phyloP scores from a whole-genome alignment of 37 sponge, comb jelly and placozoan genomes.

The Halichondria panicea region DNA sequence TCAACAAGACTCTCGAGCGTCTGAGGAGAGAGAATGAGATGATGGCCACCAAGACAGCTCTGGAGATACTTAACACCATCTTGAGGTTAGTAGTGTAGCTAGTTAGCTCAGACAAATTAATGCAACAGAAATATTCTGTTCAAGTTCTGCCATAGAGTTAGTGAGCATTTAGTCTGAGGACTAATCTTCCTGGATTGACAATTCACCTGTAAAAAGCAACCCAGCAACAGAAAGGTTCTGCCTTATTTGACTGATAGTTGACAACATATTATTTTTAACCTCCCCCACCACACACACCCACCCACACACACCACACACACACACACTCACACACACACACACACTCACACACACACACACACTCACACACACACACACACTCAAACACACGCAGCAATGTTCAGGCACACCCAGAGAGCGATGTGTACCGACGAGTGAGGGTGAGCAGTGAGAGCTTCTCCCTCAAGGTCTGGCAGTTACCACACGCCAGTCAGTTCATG shows the following conservation, averaged over 20 bases:
- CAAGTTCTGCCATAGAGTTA: neutral
- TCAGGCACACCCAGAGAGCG: constrained; percentile 48
- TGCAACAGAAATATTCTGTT: neutral
- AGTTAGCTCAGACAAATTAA: no score
- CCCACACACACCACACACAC: neutral
- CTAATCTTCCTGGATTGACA: no score
- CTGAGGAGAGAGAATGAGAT: constrained; percentile 36
- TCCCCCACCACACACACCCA: neutral
- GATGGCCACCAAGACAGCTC: constrained; percentile 42
- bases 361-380: neutral
- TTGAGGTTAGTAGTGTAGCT: constrained; percentile 33
- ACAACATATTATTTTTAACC: no score
- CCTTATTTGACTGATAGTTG: no score
- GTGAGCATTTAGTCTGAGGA: no score
- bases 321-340: neutral
- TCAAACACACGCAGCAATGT: constrained; percentile 46
- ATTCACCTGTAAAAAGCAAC: no score
- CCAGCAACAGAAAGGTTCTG: no score
- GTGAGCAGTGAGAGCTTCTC: constrained; percentile 51
- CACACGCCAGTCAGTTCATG: constrained; percentile 43
- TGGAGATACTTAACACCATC: constrained; percentile 60
- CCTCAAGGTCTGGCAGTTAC: constrained; percentile 57
- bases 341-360: neutral
- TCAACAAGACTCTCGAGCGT: constrained; percentile 53
- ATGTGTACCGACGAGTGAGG: constrained; percentile 61